Evolutionary conservation across 2,888 invertebrate genomes (phyloP).

Genomic region (Agrenia bidenticulata): DNA sequence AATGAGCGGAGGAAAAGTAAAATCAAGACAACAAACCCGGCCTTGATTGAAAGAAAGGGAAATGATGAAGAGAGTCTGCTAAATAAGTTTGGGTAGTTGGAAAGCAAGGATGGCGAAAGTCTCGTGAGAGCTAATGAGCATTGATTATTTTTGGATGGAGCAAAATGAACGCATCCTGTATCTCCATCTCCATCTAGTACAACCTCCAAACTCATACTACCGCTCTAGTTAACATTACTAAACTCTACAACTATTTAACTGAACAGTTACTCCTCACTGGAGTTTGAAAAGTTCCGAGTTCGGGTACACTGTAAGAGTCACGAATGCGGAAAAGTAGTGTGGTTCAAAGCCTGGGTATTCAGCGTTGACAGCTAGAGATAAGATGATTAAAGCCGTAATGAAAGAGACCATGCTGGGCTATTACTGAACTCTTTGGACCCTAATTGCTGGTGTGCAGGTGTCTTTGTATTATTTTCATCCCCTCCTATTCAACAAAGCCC

Average conservation of each 20-base stretch:
- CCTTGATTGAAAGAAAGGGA: too few species aligned
- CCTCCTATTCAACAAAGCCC: too few species aligned
- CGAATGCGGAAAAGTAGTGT: neutral
- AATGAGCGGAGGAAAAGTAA: constrained; percentile 1
- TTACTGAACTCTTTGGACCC: constrained; percentile 1
- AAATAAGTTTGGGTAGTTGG: constrained; percentile 17
- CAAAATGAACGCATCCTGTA: neutral
- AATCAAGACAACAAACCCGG: too few species aligned
- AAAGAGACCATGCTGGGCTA: neutral
- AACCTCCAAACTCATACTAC: too few species aligned
- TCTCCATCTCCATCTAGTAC: neutral
- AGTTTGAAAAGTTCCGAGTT: too few species aligned
- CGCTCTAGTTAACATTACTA: too few species aligned
- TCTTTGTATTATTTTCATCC: neutral
- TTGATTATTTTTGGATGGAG: constrained; percentile 30
- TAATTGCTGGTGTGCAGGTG: constrained; percentile 1
- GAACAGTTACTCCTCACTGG: too few species aligned
- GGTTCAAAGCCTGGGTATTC: neutral
- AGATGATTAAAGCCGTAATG: neutral
- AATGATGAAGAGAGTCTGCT: too few species aligned
- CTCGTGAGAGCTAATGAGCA: constrained; percentile 35
- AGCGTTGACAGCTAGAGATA: neutral
- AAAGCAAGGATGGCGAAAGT: constrained; percentile 12
- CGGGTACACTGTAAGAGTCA: too few species aligned
- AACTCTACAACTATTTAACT: too few species aligned